Base-by-base conservation (phyloP, 1,140 invertebrate species). In the Diprion similis region DNA sequence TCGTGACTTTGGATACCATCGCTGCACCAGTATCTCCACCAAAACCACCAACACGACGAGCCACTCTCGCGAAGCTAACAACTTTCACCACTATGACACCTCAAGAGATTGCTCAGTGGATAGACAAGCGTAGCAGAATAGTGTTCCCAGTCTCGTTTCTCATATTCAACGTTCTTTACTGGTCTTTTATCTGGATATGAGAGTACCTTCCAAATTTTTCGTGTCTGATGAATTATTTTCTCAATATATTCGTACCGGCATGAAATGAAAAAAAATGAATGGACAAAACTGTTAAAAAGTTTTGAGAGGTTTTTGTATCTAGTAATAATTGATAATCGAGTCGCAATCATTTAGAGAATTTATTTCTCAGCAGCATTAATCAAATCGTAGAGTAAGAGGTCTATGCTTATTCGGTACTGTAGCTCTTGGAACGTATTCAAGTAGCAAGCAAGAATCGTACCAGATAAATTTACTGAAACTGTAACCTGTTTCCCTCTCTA, bases 31-130 rank as follows among this genome's bases (percentile, higher is more conserved):
- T 77, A 73, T 80, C 80, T 18, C 70, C 80, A 80, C 83, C 81
- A 79, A 89, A 78, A 83, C 81, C 71, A 79, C 87, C 74, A 80
- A 86, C 82, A 78, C 86, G 82, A 71, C 78, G 80, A 75, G 84
- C 73, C 19, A 84, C 88, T 75, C 85, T 83, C 10, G 83, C 84
- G 2, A 86, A 88, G 79, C 84, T 82, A 79, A 87, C 83, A 48
- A 88, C 84, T 24, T 95, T 94, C 89, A 95, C 94, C 13, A 95
- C 94, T 4, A 94, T 96, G 91, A 95, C 94, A 1, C 94, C 95
- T 0, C 94, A 96, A 78, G 93, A 96, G 84, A 95, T 95, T 59
- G 93, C 95, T 71, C 93, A 93, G 65, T 95, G 94, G 94, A 95
- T 97, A 66, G 95, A 96, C 85, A 92, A 90, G 78, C 90, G 94